phyloP scores from a whole-genome alignment of 2,888 invertebrate genomes.

The Cephus nigrinus region DNA sequence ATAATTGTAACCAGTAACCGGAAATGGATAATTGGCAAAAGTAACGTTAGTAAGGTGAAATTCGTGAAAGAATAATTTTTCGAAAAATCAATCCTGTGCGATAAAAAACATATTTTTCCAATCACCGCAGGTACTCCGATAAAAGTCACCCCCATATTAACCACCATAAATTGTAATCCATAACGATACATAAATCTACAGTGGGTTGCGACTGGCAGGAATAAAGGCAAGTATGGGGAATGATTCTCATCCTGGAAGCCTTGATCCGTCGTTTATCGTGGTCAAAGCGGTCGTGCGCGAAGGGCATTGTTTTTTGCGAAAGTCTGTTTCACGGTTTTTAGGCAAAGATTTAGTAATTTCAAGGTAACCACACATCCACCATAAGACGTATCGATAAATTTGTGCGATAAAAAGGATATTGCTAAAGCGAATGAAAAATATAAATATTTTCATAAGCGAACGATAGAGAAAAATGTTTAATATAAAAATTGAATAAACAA shows the following conservation, averaged over 20 bases:
- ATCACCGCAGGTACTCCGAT: not conserved
- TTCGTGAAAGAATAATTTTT: no score
- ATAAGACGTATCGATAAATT: not conserved
- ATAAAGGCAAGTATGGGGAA: not conserved
- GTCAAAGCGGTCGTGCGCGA: slow-evolving; percentile 7
- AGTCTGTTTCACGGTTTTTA: not conserved
- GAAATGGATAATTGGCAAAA: no score
- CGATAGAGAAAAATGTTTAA: fast-evolving
- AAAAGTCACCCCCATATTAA: not conserved
- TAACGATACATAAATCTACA: not conserved
- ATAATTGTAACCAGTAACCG: not conserved
- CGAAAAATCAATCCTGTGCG: no score
- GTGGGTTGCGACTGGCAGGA: not conserved
- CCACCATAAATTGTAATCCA: not conserved
- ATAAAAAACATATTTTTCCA: no score
- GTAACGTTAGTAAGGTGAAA: no score
- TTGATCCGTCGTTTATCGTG: not conserved
- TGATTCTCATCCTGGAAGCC: not conserved
- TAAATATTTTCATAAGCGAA: no score
- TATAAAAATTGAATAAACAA: not conserved
- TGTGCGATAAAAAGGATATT: no score
- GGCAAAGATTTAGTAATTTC: slow-evolving; percentile 6
- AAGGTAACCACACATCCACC: not conserved
- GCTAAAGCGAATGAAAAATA: no score
- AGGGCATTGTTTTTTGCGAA: not conserved